Evolutionary conservation across 2,797 vertebrate species (phyloP).

Genomic region (Acanthornis magna): DNA sequence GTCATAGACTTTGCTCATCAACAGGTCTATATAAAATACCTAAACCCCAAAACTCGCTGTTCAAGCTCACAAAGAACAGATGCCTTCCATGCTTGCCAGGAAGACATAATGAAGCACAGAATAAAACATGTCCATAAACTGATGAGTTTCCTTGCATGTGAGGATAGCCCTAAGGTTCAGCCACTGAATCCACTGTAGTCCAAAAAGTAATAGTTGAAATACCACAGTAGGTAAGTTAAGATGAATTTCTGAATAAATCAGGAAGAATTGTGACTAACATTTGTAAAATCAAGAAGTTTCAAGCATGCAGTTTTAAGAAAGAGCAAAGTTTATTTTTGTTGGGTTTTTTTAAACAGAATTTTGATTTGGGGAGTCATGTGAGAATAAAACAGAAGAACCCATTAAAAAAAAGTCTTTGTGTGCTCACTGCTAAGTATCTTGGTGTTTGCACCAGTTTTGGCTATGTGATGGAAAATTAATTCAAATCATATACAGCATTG

Average conservation of each 20-base stretch:
- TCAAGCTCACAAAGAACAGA: neutral
- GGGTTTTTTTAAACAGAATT: neutral
- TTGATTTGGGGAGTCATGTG: neutral
- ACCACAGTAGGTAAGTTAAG: neutral
- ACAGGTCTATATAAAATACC: neutral
- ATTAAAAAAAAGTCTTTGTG: neutral
- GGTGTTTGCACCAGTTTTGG: neutral
- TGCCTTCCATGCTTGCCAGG: neutral
- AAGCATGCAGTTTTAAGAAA: neutral
- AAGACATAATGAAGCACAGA: neutral
- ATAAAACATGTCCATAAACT: accelerated
- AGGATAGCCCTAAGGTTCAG: neutral
- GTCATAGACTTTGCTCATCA: neutral
- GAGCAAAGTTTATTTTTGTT: neutral
- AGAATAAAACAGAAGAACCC: neutral
- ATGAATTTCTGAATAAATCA: neutral
- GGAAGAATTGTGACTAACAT: neutral
- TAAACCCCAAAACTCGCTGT: neutral
- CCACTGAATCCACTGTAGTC: neutral
- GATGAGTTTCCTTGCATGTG: neutral
- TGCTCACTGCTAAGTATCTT: neutral
- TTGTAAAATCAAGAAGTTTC: neutral
- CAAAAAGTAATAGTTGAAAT: neutral
- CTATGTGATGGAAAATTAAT: neutral
- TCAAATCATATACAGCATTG: neutral